Evolutionary conservation across 2,797 vertebrate genomes (phyloP), one percentile per base, ranked within the genome.

Genomic region (Acanthurus lineatus): DNA sequence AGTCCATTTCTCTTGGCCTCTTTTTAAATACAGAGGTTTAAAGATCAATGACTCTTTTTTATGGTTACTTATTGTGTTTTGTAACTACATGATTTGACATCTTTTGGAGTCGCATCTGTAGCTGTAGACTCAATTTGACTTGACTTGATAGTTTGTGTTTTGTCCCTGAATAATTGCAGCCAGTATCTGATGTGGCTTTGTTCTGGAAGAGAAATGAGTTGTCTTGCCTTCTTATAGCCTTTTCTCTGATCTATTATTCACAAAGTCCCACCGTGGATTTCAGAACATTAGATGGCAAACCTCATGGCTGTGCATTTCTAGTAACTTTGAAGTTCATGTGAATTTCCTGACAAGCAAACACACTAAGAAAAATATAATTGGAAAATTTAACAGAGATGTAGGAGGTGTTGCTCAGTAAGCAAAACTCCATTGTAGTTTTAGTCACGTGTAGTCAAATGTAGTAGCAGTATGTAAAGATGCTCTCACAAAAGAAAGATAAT

Each of bases 241-340:
- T 75, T 86, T n/a, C 44, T 87, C 64, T 82, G 58, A 91, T 93
- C 83, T 88, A 81, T 93, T 92, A 93, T 90, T 93, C 76, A 92
- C 80, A 57, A 16, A 73, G 57, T 79, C 78, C 53, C 62, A 48
- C 69, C 81, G 75, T 73, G 77, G 70, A 73, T 77, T 78, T 79
- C 17, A 68, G 20, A 90, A 79, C 57, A 68, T 79, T 63, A 74
- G 44, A 72, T 65, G 40, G 40, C 19, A 63, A 79, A 72, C 54
- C 76, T 82, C 52, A 42, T 48, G 32, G 49, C 47, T 1, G 12
- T 54, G 52, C n/a, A 47, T 86, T 75, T 73, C 63, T 78, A 66
- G 45, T 9, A 28, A 58, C 72, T 79, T 78, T 69, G 25, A 72
- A 10, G 11, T 74, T 28, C 2, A 54, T 82, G 15, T 73, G 48